Evolutionary conservation across 2,797 vertebrate species (phyloP), one percentile per base, ranked within the genome.

Genomic region (Champsocephalus esox): DNA sequence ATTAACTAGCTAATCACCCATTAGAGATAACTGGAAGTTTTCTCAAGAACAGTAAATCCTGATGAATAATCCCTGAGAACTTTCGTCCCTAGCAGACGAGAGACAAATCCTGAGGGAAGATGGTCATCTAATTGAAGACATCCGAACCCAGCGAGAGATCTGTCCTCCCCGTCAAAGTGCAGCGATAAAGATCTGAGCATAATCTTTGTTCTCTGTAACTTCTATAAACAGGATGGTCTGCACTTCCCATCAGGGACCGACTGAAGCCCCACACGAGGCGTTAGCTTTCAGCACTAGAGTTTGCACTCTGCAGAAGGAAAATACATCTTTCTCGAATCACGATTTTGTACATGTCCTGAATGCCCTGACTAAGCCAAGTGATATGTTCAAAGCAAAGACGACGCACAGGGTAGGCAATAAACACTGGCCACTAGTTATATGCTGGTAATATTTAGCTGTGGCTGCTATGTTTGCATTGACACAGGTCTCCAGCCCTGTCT

Each of bases 31-130:
- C 44, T 70, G 61, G 49, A 74, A 17, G 28, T 76, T 43, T 34
- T 70, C 7, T 57, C 68, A 48, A 70, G 57, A 80, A 52, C 43
- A 76, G 32, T 51, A 72, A 81, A 77, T 79, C 60, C 71, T 57
- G 55, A 45, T 58, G 21, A 71, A 43, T 73, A 61, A 67, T 66
- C 28, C 16, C 5, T 48, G 48, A 55, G 77, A 73, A 50, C 28
- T 10, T 24, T 60, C 54, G 54, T 59, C 65, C 51, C 21, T 21
- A 14, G 17, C 66, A 66, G 62, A 81, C 21, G 2, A 66, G 21
- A 54, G 60, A 49, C 50, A 48, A 61, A 74, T 60, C 19, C n/a
- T 52, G 12, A 38, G 34, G 51, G 32, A 71, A 52, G 60, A 70
- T 64, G 9, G 69, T 62, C 49, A 56, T 66, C 38, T 54, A 56